Evolutionary conservation across 2,113 vertebrate species (phyloP), one percentile per base, ranked within the genome.

Genomic region (Calidris pygmaea): DNA sequence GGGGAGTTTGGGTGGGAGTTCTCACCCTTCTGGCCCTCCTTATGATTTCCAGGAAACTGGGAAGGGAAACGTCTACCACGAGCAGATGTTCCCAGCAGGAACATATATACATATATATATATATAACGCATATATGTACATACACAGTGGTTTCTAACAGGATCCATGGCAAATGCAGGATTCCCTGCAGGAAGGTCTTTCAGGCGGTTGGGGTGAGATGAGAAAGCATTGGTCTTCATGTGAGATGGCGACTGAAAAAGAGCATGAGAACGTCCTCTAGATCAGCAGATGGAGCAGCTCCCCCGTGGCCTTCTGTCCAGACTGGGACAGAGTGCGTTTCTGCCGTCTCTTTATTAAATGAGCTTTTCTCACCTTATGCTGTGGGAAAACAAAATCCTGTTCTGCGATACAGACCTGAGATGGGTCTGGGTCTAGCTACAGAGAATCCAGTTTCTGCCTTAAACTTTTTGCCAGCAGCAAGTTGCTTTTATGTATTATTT

Each of bases 1-100:
- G 27, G 27, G 78, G 73, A 65, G 12, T 85, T 77, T 89, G 65
- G 23, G 84, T 91, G 65, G 66, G 84, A 10, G 58, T 92, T 95
- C 53, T 96, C 30, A 41, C 84, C 81, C 80, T 91, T 87, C 53
- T 91, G 87, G 34, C 70, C 59, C 29, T 91, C 70, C 39, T 60
- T 89, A 22, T 72, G 84, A 91, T 91, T 84, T 97, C 60, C 89
- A 95, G 96, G 95, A 92, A 96, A 60, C 0, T 24, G 56, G 27
- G 53, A 84, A 95, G 58, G 84, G 94, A 95, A 94, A 60, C 2
- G 5, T 63, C 84, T 82, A 89, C 77, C 41, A 48, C 85, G 21
- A 89, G 66, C 96, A 95, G 96, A 86, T 94, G 94, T 94, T 94
- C 87, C 56, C 93, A 94, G 91, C 66, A 89, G 73, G 84, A 92